phyloP scores from a whole-genome alignment of 2,113 vertebrate genomes.

The Natator depressus region DNA sequence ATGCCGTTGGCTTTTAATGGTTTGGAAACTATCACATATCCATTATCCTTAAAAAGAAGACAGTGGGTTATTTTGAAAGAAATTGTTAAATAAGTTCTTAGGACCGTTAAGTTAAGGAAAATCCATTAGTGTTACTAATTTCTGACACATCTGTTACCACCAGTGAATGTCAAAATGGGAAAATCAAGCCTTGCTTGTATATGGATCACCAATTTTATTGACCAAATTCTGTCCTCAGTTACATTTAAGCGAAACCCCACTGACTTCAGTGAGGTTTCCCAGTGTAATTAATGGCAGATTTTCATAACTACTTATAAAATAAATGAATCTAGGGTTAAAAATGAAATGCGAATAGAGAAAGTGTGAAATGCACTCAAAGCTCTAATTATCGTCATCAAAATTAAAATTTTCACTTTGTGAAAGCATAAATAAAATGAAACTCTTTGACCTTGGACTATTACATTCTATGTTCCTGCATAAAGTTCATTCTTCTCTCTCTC shows the following conservation, averaged over 20 bases:
- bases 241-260: neutral
- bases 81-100: neutral
- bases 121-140: neutral
- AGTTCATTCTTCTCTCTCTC: neutral
- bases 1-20: neutral
- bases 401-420: neutral
- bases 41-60: neutral
- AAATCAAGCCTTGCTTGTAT: neutral
- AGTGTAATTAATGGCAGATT: neutral
- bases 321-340: neutral
- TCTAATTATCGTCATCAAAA: neutral
- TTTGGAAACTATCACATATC: slow-evolving; percentile 4
- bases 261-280: neutral
- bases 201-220: neutral
- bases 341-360: slow-evolving; percentile 2
- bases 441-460: neutral
- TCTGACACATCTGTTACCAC: neutral
- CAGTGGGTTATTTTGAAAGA: neutral
- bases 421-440: neutral
- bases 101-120: neutral
- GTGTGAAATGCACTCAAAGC: neutral
- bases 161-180: neutral
- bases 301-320: slow-evolving; percentile 1
- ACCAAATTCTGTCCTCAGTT: neutral
- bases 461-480: neutral